phyloP scores from a whole-genome alignment of 1,140 invertebrate species.

The Drosophila orosa region DNA sequence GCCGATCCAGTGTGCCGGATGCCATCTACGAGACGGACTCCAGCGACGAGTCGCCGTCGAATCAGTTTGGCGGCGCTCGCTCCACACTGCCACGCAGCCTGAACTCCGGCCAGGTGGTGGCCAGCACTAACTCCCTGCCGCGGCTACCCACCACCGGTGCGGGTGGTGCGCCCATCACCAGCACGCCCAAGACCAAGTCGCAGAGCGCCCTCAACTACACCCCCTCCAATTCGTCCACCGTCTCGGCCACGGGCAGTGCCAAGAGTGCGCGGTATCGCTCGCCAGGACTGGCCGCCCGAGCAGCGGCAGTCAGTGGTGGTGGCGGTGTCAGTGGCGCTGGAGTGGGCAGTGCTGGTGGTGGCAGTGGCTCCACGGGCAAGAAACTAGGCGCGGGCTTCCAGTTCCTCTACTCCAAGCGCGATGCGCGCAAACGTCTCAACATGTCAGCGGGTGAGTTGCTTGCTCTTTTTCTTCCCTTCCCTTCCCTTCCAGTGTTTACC shows the following conservation, averaged over 20 bases:
- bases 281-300: conserved; percentile 88
- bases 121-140: conserved; percentile 90
- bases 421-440: conserved; percentile 86
- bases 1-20: conserved; percentile 88
- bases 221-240: conserved; percentile 29
- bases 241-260: conserved; percentile 86
- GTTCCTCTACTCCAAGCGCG: conserved; percentile 85
- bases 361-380: conserved; percentile 85
- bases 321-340: conserved; percentile 59
- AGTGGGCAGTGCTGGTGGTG: background rate
- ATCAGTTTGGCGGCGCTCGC: conserved; percentile 84
- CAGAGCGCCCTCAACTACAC: conserved; percentile 87
- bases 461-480: background rate
- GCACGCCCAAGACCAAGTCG: conserved; percentile 88
- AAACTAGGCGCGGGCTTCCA: conserved; percentile 90
- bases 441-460: conserved; percentile 84
- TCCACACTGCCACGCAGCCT: conserved; percentile 88
- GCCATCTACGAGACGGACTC: conserved; percentile 88
- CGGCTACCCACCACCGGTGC: conserved; percentile 87
- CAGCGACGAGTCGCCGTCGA: conserved; percentile 88
- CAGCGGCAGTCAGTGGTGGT: conserved; percentile 84
- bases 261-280: conserved; percentile 94
- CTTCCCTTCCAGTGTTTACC: conserved; percentile 20
- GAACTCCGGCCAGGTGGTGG: conserved; percentile 85
- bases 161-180: conserved; percentile 73